phyloP scores from a whole-genome alignment of 1,140 invertebrate species.

The Linepithema humile region DNA sequence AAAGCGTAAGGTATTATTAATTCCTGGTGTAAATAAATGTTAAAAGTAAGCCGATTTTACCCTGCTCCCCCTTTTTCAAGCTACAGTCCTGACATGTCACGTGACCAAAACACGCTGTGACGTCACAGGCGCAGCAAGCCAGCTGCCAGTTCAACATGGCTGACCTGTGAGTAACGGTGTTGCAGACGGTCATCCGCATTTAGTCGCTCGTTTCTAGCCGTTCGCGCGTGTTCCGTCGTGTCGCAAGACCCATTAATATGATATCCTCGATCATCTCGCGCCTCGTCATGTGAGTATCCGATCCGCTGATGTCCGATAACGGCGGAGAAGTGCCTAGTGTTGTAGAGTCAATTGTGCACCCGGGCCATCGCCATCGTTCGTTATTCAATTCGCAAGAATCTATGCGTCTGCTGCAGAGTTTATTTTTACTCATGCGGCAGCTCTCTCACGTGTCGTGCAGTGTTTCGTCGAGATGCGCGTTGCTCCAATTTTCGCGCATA shows the following conservation, averaged over 20 bases:
- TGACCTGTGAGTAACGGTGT: constrained; percentile 80
- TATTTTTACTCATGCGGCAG: background rate
- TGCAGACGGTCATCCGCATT: constrained; percentile 75
- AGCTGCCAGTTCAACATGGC: constrained; percentile 82
- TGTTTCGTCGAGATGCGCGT: background rate
- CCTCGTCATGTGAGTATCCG: constrained; percentile 89
- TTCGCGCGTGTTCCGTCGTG: constrained; percentile 65
- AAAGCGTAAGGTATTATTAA: too few species aligned
- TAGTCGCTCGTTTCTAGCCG: constrained; percentile 71
- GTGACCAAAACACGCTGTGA: constrained; percentile 83
- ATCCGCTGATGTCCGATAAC: background rate
- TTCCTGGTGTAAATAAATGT: too few species aligned
- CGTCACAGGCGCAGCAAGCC: constrained; percentile 79
- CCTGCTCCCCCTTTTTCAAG: background rate
- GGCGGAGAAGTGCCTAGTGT: background rate
- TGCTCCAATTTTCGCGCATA: too few species aligned
- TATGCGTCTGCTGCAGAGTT: background rate
- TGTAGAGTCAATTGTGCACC: constrained; percentile 36
- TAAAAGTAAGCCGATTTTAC: too few species aligned
- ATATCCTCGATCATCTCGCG: constrained; percentile 90
- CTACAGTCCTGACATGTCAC: constrained; percentile 73
- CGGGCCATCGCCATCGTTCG: constrained; percentile 64
- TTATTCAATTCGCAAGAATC: constrained; percentile 12
- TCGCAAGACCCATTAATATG: constrained; percentile 84
- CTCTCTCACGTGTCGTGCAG: background rate